phyloP scores from a whole-genome alignment of 2,113 vertebrate species.

The Notothenia rossii region DNA sequence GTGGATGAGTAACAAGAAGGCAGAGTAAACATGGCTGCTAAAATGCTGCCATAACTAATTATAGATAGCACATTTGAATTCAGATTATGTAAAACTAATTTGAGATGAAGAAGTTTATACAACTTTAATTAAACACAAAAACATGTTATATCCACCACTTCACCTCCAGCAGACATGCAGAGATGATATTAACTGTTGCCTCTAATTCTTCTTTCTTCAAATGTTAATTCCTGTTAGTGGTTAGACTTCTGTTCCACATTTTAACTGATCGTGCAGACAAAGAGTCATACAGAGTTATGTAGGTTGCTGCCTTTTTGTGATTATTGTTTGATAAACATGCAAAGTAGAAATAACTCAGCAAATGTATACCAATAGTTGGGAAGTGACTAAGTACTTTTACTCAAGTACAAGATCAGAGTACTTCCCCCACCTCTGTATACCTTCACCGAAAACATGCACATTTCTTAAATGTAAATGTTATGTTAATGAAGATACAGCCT shows the following conservation, averaged over 20 bases:
- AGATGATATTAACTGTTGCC: background rate
- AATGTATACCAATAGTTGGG: no score
- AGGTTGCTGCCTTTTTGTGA: no score
- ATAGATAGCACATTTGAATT: background rate
- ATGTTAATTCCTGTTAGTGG: no score
- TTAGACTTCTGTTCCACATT: background rate
- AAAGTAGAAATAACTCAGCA: background rate
- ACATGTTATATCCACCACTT: background rate
- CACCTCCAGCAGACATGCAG: background rate
- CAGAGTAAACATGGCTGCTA: background rate
- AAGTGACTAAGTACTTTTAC: no score
- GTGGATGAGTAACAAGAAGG: slow-evolving; percentile 3
- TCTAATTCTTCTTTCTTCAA: background rate
- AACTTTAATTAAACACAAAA: background rate
- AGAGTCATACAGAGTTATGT: no score
- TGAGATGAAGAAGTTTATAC: background rate
- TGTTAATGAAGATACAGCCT: background rate
- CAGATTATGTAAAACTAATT: background rate
- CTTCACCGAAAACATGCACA: no score
- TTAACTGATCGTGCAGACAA: background rate
- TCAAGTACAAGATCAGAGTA: no score
- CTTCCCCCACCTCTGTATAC: no score
- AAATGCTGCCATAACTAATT: background rate
- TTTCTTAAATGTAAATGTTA: no score
- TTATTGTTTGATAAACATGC: background rate